Evolutionary conservation across 2,113 vertebrate genomes (phyloP), one percentile per base, ranked within the genome.

Genomic region (Leucosticte australis): DNA sequence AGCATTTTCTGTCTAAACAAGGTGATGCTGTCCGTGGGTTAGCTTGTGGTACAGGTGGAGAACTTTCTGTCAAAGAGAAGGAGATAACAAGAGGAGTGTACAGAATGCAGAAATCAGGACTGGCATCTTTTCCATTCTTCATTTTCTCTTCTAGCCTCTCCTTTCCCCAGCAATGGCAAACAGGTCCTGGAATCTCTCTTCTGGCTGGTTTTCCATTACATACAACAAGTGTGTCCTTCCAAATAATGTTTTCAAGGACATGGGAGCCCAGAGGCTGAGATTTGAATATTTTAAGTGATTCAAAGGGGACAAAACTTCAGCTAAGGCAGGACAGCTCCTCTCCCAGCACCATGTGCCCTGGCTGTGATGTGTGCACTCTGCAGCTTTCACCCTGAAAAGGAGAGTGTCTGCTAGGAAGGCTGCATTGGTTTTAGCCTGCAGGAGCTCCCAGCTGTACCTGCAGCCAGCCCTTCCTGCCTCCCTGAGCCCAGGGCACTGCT

Each of bases 171-270:
- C 75, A 94, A 53, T 75, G 41, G 80, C 84, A 92, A 37, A 87
- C 33, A 83, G 67, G 30, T 81, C 18, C 71, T 71, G 88, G 84
- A 92, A 37, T 74, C 44, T 92, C 75, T 65, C 39, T 80, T 73
- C 81, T 83, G 53, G 33, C 59, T 59, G 59, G 50, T 80, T 96
- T 96, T 94, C 88, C 85, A 93, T 95, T 93, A 88, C 10, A 23
- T 44, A 46, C 64, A 93, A 69, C 79, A 75, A 55, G 33, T 13
- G 41, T 75, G 92, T 49, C 94, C 92, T 96, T 95, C 92, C 95
- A 96, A 57, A 35, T 80, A 44, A 31, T 16, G 17, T 3, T 70
- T 60, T 90, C 79, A 96, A 97, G 95, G 95, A 26, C 93, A 23
- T 0, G 3, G 60, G 52, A 94, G 83, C 92, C 93, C 76, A 71